These are phyloP conservation scores for Lophius americanus DNA, from an alignment of 2,797 vertebrate genomes.

Conservation along the genomic window DNA sequence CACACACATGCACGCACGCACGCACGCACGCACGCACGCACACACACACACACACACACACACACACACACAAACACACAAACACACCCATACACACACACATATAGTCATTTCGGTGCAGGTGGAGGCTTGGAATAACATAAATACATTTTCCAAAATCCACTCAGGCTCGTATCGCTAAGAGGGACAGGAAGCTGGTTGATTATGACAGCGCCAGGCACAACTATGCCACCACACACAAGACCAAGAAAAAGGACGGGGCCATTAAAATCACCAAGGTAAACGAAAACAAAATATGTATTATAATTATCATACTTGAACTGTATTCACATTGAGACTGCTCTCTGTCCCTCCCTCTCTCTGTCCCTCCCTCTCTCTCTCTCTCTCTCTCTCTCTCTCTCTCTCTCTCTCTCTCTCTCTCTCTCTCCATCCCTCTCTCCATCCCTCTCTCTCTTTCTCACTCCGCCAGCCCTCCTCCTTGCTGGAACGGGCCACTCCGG, in stretches of 20 bases:
- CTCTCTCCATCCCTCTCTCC: conserved; percentile 56
- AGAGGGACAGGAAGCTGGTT: conserved; percentile 95
- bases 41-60: no score
- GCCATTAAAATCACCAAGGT: conserved; percentile 91
- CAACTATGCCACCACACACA: conserved; percentile 92
- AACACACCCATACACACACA: no score
- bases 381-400: conserved; percentile 74
- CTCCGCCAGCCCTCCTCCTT: conserved; percentile 90
- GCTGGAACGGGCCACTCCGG: conserved; percentile 97
- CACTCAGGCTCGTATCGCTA: conserved; percentile 91
- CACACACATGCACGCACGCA: no score
- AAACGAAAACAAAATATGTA: conserved; percentile 21
- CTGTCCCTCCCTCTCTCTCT: conserved; percentile 12
- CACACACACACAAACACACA: no score
- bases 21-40: no score
- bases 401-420: conserved; percentile 79
- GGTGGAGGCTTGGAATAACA: no score
- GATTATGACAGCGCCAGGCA: conserved; percentile 97
- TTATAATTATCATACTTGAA: background rate
- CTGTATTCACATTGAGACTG: conserved; percentile 12
- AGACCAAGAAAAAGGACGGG: conserved; percentile 93
- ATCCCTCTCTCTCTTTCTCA: conserved; percentile 84
- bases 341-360: background rate
- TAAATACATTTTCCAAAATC: no score
- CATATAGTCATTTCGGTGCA: no score